Conservation (phyloP, 2,888 invertebrate genomes). For the Rhodophaea formosa region DNA sequence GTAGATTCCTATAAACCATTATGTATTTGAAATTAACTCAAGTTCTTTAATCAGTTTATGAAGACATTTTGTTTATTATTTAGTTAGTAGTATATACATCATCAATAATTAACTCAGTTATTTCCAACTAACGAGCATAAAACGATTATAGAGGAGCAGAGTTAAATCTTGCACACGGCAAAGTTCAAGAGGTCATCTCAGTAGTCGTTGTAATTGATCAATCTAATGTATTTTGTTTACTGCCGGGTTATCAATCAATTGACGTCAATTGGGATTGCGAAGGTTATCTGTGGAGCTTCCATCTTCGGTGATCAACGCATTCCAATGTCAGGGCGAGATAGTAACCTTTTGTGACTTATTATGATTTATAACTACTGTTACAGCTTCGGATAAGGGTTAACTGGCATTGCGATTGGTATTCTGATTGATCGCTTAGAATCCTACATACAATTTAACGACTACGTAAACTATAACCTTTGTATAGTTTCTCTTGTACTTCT, state of each 20-base stretch:
- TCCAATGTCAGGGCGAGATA: slow-evolving; percentile 23
- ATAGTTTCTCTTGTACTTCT: too few species aligned
- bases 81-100: too few species aligned
- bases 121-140: background rate
- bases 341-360: slow-evolving; percentile 6
- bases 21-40: too few species aligned
- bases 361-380: slow-evolving; percentile 9
- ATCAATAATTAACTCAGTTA: background rate
- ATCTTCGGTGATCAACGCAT: slow-evolving; percentile 37
- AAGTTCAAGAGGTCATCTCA: slow-evolving; percentile 40
- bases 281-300: slow-evolving; percentile 58
- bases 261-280: slow-evolving; percentile 64
- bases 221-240: slow-evolving; percentile 62
- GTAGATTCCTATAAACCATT: too few species aligned
- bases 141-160: background rate
- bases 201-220: slow-evolving; percentile 46
- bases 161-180: slow-evolving; percentile 20
- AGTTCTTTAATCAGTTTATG: too few species aligned
- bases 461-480: too few species aligned
- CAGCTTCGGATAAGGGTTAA: background rate
- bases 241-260: slow-evolving; percentile 65
- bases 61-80: too few species aligned
- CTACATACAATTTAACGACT: background rate
- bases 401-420: background rate
- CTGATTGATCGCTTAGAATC: background rate